Evolutionary conservation across 2,888 invertebrate species (phyloP).

Genomic region (Loripinus fragilis): DNA sequence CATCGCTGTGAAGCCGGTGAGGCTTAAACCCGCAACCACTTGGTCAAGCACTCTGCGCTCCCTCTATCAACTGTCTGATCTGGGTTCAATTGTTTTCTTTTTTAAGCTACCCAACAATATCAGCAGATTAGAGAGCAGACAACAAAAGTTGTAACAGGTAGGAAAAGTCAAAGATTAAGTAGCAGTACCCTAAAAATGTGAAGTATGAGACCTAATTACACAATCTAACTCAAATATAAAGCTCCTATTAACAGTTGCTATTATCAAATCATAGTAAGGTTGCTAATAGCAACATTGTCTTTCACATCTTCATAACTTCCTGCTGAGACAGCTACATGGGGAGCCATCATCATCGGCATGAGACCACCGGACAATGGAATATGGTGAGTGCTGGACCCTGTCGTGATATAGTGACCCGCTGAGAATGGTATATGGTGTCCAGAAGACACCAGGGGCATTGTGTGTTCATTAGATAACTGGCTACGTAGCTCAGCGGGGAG

Average conservation of each 20-base stretch:
- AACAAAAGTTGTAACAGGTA: too few relatives aligned
- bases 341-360: slow-evolving; percentile 1
- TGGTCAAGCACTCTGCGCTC: too few relatives aligned
- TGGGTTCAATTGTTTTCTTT: too few relatives aligned
- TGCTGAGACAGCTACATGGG: neutral
- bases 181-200: too few relatives aligned
- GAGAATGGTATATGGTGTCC: slow-evolving; percentile 6
- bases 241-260: neutral
- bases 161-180: too few relatives aligned
- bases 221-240: too few relatives aligned
- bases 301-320: slow-evolving; percentile 13
- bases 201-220: too few relatives aligned
- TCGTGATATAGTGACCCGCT: neutral
- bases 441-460: neutral
- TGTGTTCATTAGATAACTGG: neutral
- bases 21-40: too few relatives aligned
- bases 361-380: neutral
- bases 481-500: neutral
- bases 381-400: neutral
- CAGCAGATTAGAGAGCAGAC: too few relatives aligned
- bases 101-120: too few relatives aligned
- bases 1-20: too few relatives aligned
- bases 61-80: too few relatives aligned
- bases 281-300: neutral
- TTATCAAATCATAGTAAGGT: neutral